Base-by-base conservation (phyloP, 2,113 vertebrate genomes). In the Hemiprocne comata region DNA sequence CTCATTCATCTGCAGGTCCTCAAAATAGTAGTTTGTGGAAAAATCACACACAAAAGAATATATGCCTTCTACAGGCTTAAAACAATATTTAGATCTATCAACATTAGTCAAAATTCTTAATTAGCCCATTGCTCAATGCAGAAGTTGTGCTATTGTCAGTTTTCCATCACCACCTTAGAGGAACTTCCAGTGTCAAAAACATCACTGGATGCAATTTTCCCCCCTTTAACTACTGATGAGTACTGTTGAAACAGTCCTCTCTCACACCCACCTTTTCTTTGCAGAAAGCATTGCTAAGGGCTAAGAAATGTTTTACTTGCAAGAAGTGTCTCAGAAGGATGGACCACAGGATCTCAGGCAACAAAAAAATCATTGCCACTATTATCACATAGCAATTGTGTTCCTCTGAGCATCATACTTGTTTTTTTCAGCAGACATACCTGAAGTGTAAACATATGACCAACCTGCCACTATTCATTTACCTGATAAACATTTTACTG, bases 371-470 rank as follows among this genome's bases (percentile, higher is more conserved):
- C 13, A 16, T 53, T 31, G 11, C 48, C 4, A 25, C 16, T 48
- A 2, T 61, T 65, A 19, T 7, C 4, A 18, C 3, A 4, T 24
- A 7, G 8, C 1, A 0, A 50, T 13, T 58, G 7, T 2, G 3
- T 67, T 87, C 87, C 57, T 82, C 54, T 72, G 14, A 82, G 16
- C 5, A 34, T 75, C 33, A 38, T 5, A 12, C 3, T 58, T 57
- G 13, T 1, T 53, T 48, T 85, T 71, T 61, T 4, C 66, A 64
- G 23, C 11, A 33, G 60, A 31, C 17, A 15, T 11, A 48, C 7
- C 13, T 55, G 10, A 53, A 54, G 4, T 20, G 5, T 28, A 51
- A 80, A 44, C 0, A 1, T 57, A 36, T 12, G 19, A 50, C 33
- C 33, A 67, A 3, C 9, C 24, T 9, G 33, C 6, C 36, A 53